Base-by-base conservation (phyloP, 2,113 vertebrate genomes). In the Phoenicopterus ruber region DNA sequence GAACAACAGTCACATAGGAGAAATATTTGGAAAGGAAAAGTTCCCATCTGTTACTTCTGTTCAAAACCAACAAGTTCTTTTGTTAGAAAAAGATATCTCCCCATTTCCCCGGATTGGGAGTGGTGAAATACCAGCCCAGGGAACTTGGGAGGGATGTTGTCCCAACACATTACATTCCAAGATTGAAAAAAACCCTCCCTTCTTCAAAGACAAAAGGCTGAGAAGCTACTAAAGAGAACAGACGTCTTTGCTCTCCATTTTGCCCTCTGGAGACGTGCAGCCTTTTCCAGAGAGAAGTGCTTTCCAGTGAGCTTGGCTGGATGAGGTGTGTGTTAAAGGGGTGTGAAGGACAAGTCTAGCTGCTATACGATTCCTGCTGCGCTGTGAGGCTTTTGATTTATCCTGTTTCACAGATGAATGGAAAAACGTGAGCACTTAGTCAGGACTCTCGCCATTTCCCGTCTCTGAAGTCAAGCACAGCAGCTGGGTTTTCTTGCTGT, bases 1-100 rank as follows among this genome's bases (percentile, higher is more conserved):
- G 83, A 84, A 49, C 0, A 1, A 57, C n/a, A 66, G 38, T 61
- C 63, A 50, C 36, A 26, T 2, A 82, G 79, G 66, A 93, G 74
- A 95, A 94, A 82, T 96, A 93, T 82, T 95, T 95, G 70, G 87
- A 91, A 93, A 90, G 84, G 86, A 84, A 62, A 91, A 90, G 58
- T 90, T 95, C 89, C 84, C 82, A 71, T 95, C 82, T 87, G 55
- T 90, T 89, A 87, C 46, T 95, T 94, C 81, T 80, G 70, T 70
- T 93, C 91, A 89, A 97, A 95, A 85, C 66, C 46, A 91, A 69
- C 40, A 73, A 0, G 0, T 50, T 82, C 20, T 88, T 94, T 77
- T 82, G 86, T 80, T 90, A 91, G 67, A 62, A 89, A 86, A 95
- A 89, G 61, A 28, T 66, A 14, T 49, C 47, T 67, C 65, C 19